Conservation (phyloP, 2,888 invertebrate genomes). For the Polydrusus tereticollis region DNA sequence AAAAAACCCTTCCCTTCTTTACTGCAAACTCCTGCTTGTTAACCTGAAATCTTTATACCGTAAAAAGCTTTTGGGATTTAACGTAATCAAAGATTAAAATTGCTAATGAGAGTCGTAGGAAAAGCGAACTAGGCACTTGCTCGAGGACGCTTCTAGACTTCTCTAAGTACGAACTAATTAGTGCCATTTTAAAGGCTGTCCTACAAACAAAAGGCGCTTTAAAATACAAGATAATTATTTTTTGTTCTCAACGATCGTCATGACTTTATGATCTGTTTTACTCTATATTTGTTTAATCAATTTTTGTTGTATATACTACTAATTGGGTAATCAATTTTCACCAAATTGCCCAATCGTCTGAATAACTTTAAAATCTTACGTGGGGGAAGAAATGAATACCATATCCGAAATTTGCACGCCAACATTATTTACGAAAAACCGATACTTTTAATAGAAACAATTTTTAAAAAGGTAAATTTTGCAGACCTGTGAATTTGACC, state of each 20-base stretch:
- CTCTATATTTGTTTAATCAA: too few species aligned
- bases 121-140: slow-evolving; percentile 25
- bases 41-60: slow-evolving; percentile 19
- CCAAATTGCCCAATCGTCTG: too few species aligned
- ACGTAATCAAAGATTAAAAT: slow-evolving; percentile 28
- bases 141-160: background rate
- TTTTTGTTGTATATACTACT: too few species aligned
- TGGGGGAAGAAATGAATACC: too few species aligned
- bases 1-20: background rate
- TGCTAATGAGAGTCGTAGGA: slow-evolving; percentile 25
- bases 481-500: too few species aligned
- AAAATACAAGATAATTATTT: background rate
- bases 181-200: background rate
- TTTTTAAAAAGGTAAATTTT: too few species aligned
- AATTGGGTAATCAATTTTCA: too few species aligned
- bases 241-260: background rate
- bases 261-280: too few species aligned
- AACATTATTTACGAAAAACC: too few species aligned
- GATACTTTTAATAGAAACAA: too few species aligned
- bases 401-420: too few species aligned
- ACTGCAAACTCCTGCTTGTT: slow-evolving; percentile 19
- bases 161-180: slow-evolving; percentile 19
- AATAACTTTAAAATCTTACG: too few species aligned
- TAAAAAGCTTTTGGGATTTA: slow-evolving; percentile 13
- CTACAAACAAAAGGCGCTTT: background rate